Percentiles rank a stretch among this genome's conserved stretches.
Evolutionary conservation across 2,113 vertebrate genomes (phyloP).

Genomic region (Anser cygnoides): DNA sequence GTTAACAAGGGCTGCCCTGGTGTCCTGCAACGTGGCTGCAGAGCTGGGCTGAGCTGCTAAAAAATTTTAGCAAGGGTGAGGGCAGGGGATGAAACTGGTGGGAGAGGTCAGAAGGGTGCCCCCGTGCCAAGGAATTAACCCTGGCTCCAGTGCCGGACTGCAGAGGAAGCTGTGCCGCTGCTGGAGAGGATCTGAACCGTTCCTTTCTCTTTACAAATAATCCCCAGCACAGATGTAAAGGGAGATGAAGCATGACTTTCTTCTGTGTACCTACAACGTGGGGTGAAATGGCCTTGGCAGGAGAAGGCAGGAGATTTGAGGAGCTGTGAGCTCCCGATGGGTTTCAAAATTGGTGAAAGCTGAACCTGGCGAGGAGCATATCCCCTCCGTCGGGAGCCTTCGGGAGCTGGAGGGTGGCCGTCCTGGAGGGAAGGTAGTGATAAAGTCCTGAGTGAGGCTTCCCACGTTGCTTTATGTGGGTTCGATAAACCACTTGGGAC

Average conservation of each 20-base stretch:
- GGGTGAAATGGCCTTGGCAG: constrained; percentile 9
- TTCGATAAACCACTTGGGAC: background rate
- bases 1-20: background rate
- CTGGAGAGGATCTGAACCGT: background rate
- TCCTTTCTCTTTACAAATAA: background rate
- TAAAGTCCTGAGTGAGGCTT: background rate
- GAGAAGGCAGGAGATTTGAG: background rate
- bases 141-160: background rate
- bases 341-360: background rate
- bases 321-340: background rate
- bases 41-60: background rate
- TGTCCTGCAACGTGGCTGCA: background rate
- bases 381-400: background rate
- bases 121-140: too few relatives aligned
- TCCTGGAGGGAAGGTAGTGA: background rate
- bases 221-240: background rate
- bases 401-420: background rate
- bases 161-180: background rate
- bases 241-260: background rate
- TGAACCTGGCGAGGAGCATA: background rate
- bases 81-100: background rate
- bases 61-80: background rate
- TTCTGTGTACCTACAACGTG: background rate
- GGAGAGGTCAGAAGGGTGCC: background rate
- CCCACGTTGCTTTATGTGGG: background rate